Conservation (phyloP, 2,888 invertebrate genomes). For the Limnephilus lunatus region DNA sequence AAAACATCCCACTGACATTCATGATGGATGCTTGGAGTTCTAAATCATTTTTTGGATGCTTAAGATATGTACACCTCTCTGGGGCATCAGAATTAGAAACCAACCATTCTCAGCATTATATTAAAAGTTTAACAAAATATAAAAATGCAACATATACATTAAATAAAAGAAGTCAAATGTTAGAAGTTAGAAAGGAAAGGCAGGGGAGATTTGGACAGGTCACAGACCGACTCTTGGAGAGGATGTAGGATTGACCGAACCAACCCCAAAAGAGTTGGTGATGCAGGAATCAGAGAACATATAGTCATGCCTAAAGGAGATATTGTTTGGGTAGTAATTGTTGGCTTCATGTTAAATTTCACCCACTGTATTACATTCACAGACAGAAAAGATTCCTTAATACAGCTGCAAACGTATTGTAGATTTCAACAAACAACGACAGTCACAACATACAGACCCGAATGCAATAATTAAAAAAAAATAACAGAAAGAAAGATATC, state of each 20-base stretch:
- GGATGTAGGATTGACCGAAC: neutral
- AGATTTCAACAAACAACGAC: neutral
- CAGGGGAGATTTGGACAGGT: neutral
- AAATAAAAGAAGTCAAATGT: neutral
- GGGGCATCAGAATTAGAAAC: neutral
- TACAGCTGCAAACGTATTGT: neutral
- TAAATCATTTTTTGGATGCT: neutral
- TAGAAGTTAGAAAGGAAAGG: neutral
- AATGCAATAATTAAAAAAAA: too few relatives aligned
- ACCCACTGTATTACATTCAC: neutral
- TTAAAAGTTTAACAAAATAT: neutral
- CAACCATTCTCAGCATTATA: neutral
- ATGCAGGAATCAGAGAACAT: slow-evolving; percentile 16
- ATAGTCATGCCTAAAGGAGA: slow-evolving; percentile 11
- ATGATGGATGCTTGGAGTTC: neutral
- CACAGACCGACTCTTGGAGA: neutral
- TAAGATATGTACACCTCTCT: neutral
- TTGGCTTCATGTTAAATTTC: neutral
- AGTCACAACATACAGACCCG: neutral
- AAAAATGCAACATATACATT: slow-evolving; percentile 23
- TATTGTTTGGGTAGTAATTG: neutral
- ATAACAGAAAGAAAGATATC: neutral
- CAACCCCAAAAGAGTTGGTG: neutral
- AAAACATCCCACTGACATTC: neutral
- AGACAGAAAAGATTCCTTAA: neutral